Evolutionary conservation across 92 coral and sea anemone genomes (phyloP), one percentile per base, ranked within the genome.

Genomic region (Isaurus tuberculatus): DNA sequence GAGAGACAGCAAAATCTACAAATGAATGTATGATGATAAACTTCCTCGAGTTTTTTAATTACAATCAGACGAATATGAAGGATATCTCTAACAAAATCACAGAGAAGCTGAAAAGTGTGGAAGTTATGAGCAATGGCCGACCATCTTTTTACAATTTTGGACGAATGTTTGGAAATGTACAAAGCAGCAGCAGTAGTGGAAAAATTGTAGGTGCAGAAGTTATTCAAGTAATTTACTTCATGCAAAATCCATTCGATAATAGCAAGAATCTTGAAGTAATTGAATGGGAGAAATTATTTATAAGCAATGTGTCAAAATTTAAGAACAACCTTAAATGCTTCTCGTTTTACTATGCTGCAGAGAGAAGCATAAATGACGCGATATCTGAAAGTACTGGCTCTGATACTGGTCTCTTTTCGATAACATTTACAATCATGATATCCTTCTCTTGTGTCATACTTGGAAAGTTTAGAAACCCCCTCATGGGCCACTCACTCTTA

Each of bases 301-400:
- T 84, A 1, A 44, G 86, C 10, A 68, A 80, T 37, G 33, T 86
- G 4, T 30, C 79, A 10, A 43, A 55, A 14, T 40, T 85, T 31
- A 75, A 86, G 53, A 49, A 80, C 31, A 88, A 65, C 26, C 79
- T 86, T 19, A 65, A 79, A 9, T 90, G 94, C 65, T 72, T 78
- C 48, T 65, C 86, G 4, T 58, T 94, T 30, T 82, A 75, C 48
- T 83, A 75, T 53, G 73, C 89, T 14, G 85, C 91, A 13, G 94
- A 86, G 17, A 73, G 95, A 31, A 92, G 98, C 44, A 71, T 90
- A 17, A 85, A 89, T 42, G 95, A 94, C 25, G 95, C 98, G 0
- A 86, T 87, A 1, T 51, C 91, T 4, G 95, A 94, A 60, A 94
- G 95, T 43, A 71, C 89, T 31, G 89, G 86, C 2, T 88, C 92